A percentile compares a stretch with the other conserved stretches of the same genome.
These are phyloP conservation scores for Ennomos quercinarius DNA, from an alignment of 2,888 invertebrate genomes.

Conservation along the genomic window DNA sequence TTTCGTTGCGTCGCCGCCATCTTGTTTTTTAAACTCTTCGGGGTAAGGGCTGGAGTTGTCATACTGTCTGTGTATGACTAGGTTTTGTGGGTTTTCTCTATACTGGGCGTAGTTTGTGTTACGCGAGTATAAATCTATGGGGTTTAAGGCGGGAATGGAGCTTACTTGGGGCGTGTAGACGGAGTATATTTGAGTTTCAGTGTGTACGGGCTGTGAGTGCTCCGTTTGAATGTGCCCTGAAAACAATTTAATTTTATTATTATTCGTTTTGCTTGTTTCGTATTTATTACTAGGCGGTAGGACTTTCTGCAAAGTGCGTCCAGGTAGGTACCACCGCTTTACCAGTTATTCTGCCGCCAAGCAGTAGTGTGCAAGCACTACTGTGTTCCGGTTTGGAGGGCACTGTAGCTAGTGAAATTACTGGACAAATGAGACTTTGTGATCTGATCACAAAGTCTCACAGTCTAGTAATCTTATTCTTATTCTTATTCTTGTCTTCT, in stretches of 20 bases:
- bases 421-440: no score
- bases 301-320: no score
- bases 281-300: no score
- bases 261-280: no score
- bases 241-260: conserved; percentile 39
- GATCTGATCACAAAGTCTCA: no score
- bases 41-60: conserved; percentile 65
- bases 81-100: conserved; percentile 74
- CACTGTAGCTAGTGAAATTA: no score
- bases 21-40: conserved; percentile 68
- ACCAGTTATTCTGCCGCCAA: no score
- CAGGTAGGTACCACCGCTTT: no score
- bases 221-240: conserved; percentile 64
- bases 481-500: no score
- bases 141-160: conserved; percentile 58
- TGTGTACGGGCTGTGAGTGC: conserved; percentile 49
- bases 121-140: conserved; percentile 64
- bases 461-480: no score
- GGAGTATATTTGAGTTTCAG: conserved; percentile 62
- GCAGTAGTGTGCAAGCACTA: no score
- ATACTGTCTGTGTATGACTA: conserved; percentile 72
- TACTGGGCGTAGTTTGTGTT: conserved; percentile 65
- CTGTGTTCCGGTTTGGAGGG: no score
- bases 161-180: conserved; percentile 61
- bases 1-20: conserved; percentile 49